Evolutionary conservation across 2,888 invertebrate genomes (phyloP), one percentile per base, ranked within the genome.

Genomic region (Anaspis maculata): DNA sequence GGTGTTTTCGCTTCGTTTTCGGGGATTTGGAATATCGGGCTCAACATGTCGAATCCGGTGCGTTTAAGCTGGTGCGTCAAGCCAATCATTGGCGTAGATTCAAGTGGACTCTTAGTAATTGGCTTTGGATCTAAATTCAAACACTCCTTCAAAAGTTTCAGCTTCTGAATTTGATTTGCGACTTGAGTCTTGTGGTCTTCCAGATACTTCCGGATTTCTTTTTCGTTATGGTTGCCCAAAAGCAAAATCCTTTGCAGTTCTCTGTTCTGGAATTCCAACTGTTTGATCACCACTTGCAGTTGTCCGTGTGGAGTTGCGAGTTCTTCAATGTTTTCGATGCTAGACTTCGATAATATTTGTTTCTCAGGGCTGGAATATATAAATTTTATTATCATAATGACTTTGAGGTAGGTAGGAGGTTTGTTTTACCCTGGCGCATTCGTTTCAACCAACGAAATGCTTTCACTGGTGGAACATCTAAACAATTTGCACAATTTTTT

Each of bases 181-280:
- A n/a, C n/a, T n/a, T n/a, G n/a, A n/a, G n/a, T n/a, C n/a, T 74
- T 71, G 48, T 80, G 79, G n/a, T 70, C 67, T 32, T 78, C 76
- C 5, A 81, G 68, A 52, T 72, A 72, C 2, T 57, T 51, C 41
- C 64, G 67, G n/a, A 77, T 58, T 15, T 66, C 67, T 24, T 67
- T 66, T 32, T 72, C 71, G 3, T 44, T 55, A 15, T 50, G 47
- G 23, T 44, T 51, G 14, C 60, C 54, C 19, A 56, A 40, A 15
- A 52, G 38, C 4, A 62, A 42, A 34, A 73, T 68, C 13, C 73
- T 51, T 51, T 73, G 70, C 1, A 76, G 56, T 32, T 72, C 72
- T 44, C 75, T 71, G 48, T 78, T 79, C 56, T 80, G 78, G 24
- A 73, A 69, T 62, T 85, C 83, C 40, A 86, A 62, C 50, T 83